Percentiles rank a stretch among this genome's conserved stretches.
phyloP scores from a whole-genome alignment of 2,797 vertebrate genomes.

The Paguma larvata region DNA sequence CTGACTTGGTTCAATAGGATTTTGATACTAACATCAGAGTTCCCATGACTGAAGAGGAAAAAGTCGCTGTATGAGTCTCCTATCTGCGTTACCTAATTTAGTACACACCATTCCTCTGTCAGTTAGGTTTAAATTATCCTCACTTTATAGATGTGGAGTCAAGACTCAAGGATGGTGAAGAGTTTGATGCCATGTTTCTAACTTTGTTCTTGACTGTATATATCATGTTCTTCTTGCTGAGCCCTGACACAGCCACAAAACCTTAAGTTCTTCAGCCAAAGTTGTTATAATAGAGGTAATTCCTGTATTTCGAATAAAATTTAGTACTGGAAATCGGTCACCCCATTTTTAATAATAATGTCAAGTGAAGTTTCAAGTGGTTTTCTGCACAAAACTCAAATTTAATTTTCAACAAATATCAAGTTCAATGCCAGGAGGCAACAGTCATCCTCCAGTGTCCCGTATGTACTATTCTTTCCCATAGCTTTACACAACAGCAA shows the following conservation, averaged over 20 bases:
- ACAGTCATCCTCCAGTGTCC: background rate
- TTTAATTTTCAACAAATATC: constrained; percentile 9
- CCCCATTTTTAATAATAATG: background rate
- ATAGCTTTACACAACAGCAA: background rate
- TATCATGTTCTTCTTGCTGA: background rate
- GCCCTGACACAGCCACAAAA: background rate
- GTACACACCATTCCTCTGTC: background rate
- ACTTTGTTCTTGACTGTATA: background rate
- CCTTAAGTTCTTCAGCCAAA: background rate
- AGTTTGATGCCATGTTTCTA: background rate
- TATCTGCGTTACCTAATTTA: background rate
- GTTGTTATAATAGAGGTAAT: background rate
- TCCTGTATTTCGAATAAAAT: background rate
- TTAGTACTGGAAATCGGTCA: background rate
- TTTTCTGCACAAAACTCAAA: background rate
- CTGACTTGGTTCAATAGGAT: background rate
- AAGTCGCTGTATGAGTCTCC: background rate
- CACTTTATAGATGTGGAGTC: background rate
- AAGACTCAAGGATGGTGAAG: background rate
- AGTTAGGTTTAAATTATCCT: background rate
- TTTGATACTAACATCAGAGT: background rate
- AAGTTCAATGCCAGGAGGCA: background rate
- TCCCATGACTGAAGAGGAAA: background rate
- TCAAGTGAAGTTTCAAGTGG: background rate
- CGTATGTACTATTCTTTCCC: background rate